Conservation (phyloP, 2,888 invertebrate genomes). For the Nemurella pictetii region DNA sequence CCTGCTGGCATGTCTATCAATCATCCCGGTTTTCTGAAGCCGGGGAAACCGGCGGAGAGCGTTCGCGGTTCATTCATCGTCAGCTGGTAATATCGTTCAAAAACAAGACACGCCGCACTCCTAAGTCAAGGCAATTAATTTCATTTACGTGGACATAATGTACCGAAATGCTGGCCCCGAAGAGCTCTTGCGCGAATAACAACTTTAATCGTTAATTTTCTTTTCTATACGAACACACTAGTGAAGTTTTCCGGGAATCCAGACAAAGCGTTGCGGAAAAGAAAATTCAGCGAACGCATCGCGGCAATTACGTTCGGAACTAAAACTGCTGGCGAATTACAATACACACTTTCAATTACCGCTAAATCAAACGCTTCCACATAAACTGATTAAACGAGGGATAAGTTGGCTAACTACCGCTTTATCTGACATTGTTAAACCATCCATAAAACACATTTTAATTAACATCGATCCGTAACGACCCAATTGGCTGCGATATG, state of each 20-base stretch:
- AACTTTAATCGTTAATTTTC: neutral
- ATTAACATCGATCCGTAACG: neutral
- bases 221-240: neutral
- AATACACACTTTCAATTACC: neutral
- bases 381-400: neutral
- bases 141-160: neutral
- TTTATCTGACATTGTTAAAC: neutral
- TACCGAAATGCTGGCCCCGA: neutral
- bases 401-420: neutral
- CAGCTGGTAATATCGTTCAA: neutral
- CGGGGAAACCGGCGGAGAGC: neutral
- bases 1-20: neutral
- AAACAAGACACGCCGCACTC: neutral
- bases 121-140: neutral
- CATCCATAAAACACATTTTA: neutral
- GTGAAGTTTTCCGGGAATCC: neutral
- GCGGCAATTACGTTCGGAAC: neutral
- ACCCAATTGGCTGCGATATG: neutral
- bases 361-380: neutral
- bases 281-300: neutral
- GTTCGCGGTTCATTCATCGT: neutral
- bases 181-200: neutral
- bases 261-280: neutral
- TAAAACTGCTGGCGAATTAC: neutral
- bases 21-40: neutral